Base-by-base conservation (phyloP, 2,113 vertebrate species). In the Proteles cristata region DNA sequence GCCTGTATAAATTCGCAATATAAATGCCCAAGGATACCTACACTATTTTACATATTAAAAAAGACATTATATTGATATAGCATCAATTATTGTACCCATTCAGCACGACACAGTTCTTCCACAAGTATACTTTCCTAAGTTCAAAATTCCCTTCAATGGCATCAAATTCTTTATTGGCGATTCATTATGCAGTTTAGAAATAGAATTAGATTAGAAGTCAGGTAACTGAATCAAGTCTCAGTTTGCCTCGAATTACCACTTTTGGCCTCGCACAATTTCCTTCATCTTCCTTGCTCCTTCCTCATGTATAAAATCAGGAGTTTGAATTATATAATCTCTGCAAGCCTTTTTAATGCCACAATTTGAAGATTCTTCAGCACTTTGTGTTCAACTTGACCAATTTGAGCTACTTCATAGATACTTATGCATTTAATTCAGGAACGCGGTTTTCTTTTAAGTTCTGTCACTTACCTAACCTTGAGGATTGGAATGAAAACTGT, bases 371-470 rank as follows among this genome's bases (percentile, higher is more conserved):
- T 16, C 35, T 35, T 3, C 35, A 53, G 88, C 28, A 81, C 48
- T 76, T 88, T 88, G 61, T 92, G 21, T 66, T 94, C 11, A 84
- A 11, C 15, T 35, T 80, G 17, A 73, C 48, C 19, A 85, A n/a
- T 76, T 61, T 4, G 43, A 61, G 84, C 45, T n/a, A 53, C 53
- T 97, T 90, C 25, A 33, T 39, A 39, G 48, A 43, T 17, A 53
- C 61, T 68, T 71, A 31, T 2, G 2, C 81, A 31, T 25, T 86
- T 89, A 45, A 3, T 21, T 73, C 7, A 10, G 26, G n/a, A 81
- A 85, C 61, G 28, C 68, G 28, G 25, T 93, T 94, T 95, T 88
- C 81, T 95, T 93, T 92, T 15, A 73, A 92, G 58, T 82, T 88
- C 48, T 83, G 14, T 53, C n/a, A 55, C 12, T 90, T 73, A 68